Percentiles rank a stretch among this genome's conserved stretches.
phyloP scores from a whole-genome alignment of 2,113 vertebrate genomes.

The Empidonax traillii region DNA sequence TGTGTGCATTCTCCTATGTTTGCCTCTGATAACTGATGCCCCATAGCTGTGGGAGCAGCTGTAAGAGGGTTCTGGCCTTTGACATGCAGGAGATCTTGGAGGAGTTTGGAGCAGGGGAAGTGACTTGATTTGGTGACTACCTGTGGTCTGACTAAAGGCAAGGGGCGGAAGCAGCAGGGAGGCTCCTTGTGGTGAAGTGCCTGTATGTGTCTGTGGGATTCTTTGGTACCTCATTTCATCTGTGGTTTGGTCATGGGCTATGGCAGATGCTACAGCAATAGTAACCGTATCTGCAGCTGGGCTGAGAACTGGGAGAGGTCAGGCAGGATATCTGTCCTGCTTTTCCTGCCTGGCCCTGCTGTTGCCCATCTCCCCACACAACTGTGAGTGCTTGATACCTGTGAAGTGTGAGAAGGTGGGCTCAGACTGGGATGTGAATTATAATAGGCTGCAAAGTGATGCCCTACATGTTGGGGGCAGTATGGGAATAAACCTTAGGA shows the following conservation, averaged over 20 bases:
- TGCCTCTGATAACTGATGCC: not conserved
- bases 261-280: not conserved
- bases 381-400: not conserved
- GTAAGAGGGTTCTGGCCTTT: not conserved
- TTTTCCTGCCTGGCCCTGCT: not conserved
- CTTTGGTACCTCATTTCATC: not conserved
- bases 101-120: not conserved
- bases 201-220: rapidly evolving
- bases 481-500: not conserved
- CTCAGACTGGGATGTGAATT: not conserved
- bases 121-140: not conserved
- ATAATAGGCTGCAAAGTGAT: not conserved
- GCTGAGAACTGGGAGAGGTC: not conserved
- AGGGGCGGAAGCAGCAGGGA: not conserved
- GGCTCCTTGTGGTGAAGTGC: not conserved
- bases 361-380: not conserved
- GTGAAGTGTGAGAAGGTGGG: not conserved
- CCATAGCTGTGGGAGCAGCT: conserved; percentile 10
- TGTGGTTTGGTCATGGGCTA: not conserved
- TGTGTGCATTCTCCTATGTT: not conserved
- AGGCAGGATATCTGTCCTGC: not conserved
- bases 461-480: not conserved
- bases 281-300: not conserved
- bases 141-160: not conserved
- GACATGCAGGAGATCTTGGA: not conserved